These are phyloP conservation scores for Paracanthobrama guichenoti DNA, from an alignment of 2,113 vertebrate genomes.

Conservation along the genomic window DNA sequence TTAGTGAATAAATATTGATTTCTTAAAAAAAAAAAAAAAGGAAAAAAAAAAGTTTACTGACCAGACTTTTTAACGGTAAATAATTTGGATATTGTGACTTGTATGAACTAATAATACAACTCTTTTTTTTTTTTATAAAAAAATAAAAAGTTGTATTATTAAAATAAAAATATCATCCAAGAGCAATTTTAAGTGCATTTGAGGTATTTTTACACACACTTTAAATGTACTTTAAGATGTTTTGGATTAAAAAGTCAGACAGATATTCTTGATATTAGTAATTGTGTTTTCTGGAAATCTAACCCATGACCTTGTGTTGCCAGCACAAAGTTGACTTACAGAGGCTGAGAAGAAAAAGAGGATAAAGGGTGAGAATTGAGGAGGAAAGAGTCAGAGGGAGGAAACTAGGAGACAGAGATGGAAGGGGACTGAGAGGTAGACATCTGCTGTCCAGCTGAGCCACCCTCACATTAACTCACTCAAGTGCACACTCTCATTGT, in stretches of 20 bases:
- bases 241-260: neutral
- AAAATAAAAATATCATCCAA: too few relatives aligned
- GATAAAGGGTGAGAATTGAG: neutral
- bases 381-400: slow-evolving; percentile 43
- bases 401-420: slow-evolving; percentile 51
- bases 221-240: neutral
- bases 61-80: too few relatives aligned
- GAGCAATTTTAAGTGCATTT: neutral
- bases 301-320: neutral
- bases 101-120: too few relatives aligned
- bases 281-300: neutral
- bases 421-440: slow-evolving; percentile 53
- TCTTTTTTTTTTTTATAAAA: neutral
- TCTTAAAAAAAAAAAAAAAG: too few relatives aligned
- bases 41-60: too few relatives aligned
- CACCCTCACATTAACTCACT: slow-evolving; percentile 55
- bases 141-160: too few relatives aligned
- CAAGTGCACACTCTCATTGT: slow-evolving; percentile 57
- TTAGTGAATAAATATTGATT: too few relatives aligned
- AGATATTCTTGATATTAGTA: neutral
- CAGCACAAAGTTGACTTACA: neutral
- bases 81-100: too few relatives aligned
- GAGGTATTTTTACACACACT: neutral
- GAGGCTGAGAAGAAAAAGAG: neutral
- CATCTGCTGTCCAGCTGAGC: slow-evolving; percentile 64